Conservation (phyloP, 2,888 invertebrate species). For the Drosophila nr. fundita region DNA sequence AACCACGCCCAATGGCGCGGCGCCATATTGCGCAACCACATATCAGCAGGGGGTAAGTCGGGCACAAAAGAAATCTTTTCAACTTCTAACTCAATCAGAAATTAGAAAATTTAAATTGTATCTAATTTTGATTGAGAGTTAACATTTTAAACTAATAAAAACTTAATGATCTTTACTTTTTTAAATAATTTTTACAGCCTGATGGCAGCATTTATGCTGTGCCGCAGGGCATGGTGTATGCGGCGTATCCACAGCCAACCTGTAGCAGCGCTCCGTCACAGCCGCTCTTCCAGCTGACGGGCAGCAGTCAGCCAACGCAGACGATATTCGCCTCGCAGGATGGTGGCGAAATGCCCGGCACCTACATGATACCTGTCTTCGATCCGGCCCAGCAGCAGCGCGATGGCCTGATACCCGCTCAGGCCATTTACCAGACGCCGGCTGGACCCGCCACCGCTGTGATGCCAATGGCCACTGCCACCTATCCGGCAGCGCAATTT, state of each 20-base stretch:
- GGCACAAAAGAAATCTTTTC: neutral
- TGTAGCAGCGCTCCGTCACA: constrained; percentile 66
- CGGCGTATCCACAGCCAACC: constrained; percentile 83
- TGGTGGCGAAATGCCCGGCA: constrained; percentile 82
- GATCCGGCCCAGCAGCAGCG: constrained; percentile 83
- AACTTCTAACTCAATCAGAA: neutral
- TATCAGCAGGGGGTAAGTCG: constrained; percentile 85
- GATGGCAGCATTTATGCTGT: constrained; percentile 85
- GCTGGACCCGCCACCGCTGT: constrained; percentile 78
- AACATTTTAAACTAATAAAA: neutral
- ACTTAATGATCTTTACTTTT: neutral
- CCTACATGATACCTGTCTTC: constrained; percentile 85
- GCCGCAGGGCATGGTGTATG: constrained; percentile 85
- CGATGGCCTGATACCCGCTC: constrained; percentile 82
- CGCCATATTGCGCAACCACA: constrained; percentile 84
- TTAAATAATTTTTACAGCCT: constrained; percentile 65
- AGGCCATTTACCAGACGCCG: constrained; percentile 82
- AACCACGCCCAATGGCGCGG: constrained; percentile 77
- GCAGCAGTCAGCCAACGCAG: constrained; percentile 66
- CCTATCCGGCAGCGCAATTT: constrained; percentile 83
- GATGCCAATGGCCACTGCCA: constrained; percentile 82
- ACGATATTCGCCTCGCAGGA: constrained; percentile 72
- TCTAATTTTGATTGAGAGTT: neutral
- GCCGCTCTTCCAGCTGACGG: constrained; percentile 69
- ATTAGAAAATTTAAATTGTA: neutral